Evolutionary conservation across 2,888 invertebrate species (phyloP), one percentile per base, ranked within the genome.

Genomic region (Pseudeuparius sepicola): DNA sequence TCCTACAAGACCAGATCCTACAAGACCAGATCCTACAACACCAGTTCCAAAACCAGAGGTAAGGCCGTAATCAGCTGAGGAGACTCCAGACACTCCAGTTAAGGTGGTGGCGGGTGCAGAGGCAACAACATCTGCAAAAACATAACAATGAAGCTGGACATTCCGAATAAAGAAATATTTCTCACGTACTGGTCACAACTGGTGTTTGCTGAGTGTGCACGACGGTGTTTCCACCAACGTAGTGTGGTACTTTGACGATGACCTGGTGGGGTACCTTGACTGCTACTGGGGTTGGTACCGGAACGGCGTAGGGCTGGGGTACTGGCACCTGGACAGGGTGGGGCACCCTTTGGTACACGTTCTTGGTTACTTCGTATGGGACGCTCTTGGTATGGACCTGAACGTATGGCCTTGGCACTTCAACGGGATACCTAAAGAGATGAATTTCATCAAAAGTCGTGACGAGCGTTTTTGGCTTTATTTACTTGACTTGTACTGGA

Each of bases 341-440:
- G n/a, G 47, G 45, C 25, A 52, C 50, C 27, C 36, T 45, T 9
- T 51, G 40, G 36, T 41, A 41, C 5, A 53, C 53, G 17, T 41
- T 46, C 20, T 39, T 50, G 14, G 46, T 44, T 2, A 52, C 49
- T 24, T 50, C 43, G 14, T 47, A 44, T 9, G 37, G 34, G 10
- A 50, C 42, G 10, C 40, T 42, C 35, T 39, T 51, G 20, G 44
- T 47, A 17, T 46, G 38, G 12, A 50, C 46, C 10, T 52, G 51
- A 26, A 42, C 45, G 30, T 48, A 47, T 10, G 53, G 50, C 25
- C 39, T 52, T 31, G 53, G 54, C 34, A 55, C 52, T 40, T 52
- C 52, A 4, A 52, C 44, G 7, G 49, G 50, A 7, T 28, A 4
- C 27, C 34, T 28, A 5, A 11, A 12, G 14, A 28, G n/a, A 20